A percentile compares a stretch with the other conserved stretches of the same genome.
Evolutionary conservation across 2,888 invertebrate genomes (phyloP).

Genomic region (Diplazon laetatorius): DNA sequence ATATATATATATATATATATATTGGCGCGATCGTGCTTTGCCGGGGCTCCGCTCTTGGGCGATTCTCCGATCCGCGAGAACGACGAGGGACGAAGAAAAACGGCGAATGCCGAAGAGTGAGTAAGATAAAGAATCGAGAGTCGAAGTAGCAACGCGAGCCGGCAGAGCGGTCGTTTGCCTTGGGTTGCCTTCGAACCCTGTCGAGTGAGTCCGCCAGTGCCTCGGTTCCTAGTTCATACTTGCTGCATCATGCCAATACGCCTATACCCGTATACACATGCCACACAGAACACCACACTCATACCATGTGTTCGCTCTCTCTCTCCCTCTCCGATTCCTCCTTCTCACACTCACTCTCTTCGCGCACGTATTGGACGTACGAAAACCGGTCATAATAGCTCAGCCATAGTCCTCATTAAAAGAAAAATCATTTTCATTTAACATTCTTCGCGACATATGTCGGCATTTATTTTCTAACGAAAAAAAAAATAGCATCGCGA

Average conservation of each 20-base stretch:
- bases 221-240: constrained; percentile 50
- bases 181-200: constrained; percentile 79
- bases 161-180: constrained; percentile 81
- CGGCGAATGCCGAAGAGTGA: constrained; percentile 24
- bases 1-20: too few relatives aligned
- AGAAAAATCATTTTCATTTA: too few relatives aligned
- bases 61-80: constrained; percentile 49
- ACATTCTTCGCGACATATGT: too few relatives aligned
- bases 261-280: neutral
- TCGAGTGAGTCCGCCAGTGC: constrained; percentile 62
- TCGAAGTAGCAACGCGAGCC: constrained; percentile 71
- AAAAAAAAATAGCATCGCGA: too few relatives aligned
- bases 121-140: constrained; percentile 52
- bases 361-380: neutral
- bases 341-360: too few relatives aligned
- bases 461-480: too few relatives aligned
- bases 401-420: neutral
- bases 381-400: constrained; percentile 54
- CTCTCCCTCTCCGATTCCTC: too few relatives aligned
- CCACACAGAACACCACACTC: too few relatives aligned
- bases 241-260: constrained; percentile 2
- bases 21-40: constrained; percentile 55
- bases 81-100: constrained; percentile 54
- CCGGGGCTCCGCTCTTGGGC: constrained; percentile 27
- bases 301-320: neutral